Evolutionary conservation across 2,888 invertebrate species (phyloP).

Genomic region (Gasteruption jaculator): DNA sequence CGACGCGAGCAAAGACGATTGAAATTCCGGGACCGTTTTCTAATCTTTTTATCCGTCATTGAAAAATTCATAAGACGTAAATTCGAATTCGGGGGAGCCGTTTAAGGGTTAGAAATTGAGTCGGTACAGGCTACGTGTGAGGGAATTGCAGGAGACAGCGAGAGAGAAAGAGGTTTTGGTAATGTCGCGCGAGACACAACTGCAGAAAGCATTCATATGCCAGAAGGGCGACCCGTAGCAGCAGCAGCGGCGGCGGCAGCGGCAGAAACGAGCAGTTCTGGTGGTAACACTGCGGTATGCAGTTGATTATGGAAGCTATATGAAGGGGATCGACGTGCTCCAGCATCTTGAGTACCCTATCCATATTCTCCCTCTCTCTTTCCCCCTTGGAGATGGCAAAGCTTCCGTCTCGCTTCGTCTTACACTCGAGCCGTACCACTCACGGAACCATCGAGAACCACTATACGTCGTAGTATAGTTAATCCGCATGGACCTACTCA

Average conservation of each 20-base stretch:
- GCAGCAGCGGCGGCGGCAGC: conserved; percentile 33
- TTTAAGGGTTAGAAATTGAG: too few species aligned
- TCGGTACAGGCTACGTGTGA: too few species aligned
- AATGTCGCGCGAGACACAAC: conserved; percentile 23
- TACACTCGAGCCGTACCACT: too few species aligned
- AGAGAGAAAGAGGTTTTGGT: too few species aligned
- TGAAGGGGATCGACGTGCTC: conserved; percentile 51
- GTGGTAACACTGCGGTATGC: conserved; percentile 51
- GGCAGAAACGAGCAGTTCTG: too few species aligned
- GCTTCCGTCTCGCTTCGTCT: conserved; percentile 16
- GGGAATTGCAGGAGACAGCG: too few species aligned
- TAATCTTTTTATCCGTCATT: too few species aligned
- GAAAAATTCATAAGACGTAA: too few species aligned
- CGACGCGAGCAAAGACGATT: too few species aligned
- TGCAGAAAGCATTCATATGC: conserved; percentile 45
- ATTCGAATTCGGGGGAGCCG: too few species aligned
- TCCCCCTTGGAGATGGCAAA: conserved; percentile 19
- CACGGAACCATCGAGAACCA: conserved; percentile 32
- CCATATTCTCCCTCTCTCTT: conserved; percentile 28
- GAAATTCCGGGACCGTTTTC: too few species aligned
- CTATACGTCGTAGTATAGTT: conserved; percentile 35
- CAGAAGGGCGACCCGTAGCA: conserved; percentile 37
- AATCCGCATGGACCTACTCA: conserved; percentile 39
- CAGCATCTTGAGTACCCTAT: conserved; percentile 50
- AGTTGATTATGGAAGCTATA: conserved; percentile 52